Evolutionary conservation across 2,797 vertebrate genomes (phyloP), one percentile per base, ranked within the genome.

Genomic region (Hoplostethus mediterraneus): DNA sequence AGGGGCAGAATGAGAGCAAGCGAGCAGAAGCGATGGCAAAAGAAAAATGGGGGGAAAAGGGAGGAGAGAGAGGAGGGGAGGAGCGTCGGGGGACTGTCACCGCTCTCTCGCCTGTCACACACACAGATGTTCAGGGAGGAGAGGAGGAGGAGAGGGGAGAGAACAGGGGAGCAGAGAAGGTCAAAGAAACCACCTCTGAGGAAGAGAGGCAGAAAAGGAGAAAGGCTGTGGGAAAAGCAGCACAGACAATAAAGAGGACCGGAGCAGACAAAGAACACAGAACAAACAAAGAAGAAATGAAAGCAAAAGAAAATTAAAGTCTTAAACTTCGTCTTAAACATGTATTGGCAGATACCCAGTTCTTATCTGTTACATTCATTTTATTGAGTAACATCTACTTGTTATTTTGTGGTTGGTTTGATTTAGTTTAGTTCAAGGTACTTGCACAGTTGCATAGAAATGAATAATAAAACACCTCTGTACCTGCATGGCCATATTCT

Each of bases 51-150:
- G 48, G 9, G 3, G 63, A 65, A 28, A 9, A 56, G 62, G 62
- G 75, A 80, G 67, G 74, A 67, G 38, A 54, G 64, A 58, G 38
- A 47, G 74, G 53, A 72, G 75, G 72, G 51, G 67, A 82, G 75
- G 70, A 59, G 61, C 21, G 77, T 77, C 79, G 4, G 74, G 89
- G 91, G 89, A 89, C 77, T 77, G 87, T 81, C 82, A 75, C 84
- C 71, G 67, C 71, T 85, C 86, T 80, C 84, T 87, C 73, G 78
- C 86, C 86, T 93, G 93, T 93, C 90, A 88, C 91, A 83, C 59
- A 82, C 91, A 89, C 94, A 94, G 93, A 94, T 95, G 94, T 92
- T 92, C 73, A 4, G 90, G 90, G 90, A 89, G 83, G 81, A 80
- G 64, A 84, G 36, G 21, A 63, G 82, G 83, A 85, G 60, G 88